Conservation (phyloP, 2,797 vertebrate species). For the Coluber constrictor region DNA sequence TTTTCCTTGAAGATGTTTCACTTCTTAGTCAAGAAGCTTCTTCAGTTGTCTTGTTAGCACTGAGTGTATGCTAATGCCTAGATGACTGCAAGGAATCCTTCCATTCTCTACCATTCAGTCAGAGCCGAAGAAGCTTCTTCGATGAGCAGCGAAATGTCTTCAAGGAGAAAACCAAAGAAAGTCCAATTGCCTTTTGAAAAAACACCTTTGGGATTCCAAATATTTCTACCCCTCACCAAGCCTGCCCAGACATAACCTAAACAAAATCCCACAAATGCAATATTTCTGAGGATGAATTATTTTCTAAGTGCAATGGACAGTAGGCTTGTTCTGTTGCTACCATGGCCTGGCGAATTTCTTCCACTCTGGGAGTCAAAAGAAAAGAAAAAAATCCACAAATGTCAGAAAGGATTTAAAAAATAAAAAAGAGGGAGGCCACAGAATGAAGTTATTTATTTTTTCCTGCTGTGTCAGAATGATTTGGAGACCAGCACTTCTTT, state of each 20-base stretch:
- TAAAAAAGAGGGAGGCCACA: slow-evolving; percentile 24
- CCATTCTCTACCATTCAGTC: too few relatives aligned
- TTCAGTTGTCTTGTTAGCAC: too few relatives aligned
- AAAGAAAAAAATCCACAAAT: slow-evolving; percentile 46
- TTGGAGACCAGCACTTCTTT: slow-evolving; percentile 19
- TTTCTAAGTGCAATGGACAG: neutral
- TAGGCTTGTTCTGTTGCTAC: neutral
- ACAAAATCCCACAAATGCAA: neutral
- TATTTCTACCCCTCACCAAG: neutral
- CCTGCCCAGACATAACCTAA: too few relatives aligned
- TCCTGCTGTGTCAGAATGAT: slow-evolving; percentile 29
- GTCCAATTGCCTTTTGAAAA: too few relatives aligned
- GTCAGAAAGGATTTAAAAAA: slow-evolving; percentile 38
- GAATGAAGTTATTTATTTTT: slow-evolving; percentile 55
- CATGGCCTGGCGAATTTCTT: neutral
- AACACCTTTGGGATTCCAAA: too few relatives aligned
- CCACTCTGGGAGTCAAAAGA: slow-evolving; percentile 40
- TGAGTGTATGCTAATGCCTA: too few relatives aligned
- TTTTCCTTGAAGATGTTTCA: too few relatives aligned
- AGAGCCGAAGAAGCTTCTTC: too few relatives aligned
- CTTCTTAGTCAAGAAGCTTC: too few relatives aligned
- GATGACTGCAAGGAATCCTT: too few relatives aligned
- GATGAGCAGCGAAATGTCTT: too few relatives aligned
- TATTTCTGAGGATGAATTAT: neutral
- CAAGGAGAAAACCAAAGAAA: too few relatives aligned